Evolutionary conservation across 53 echinoderm and acorn worm species (phyloP), one percentile per base, ranked within the genome.

Genomic region (Echinarachnius parma): DNA sequence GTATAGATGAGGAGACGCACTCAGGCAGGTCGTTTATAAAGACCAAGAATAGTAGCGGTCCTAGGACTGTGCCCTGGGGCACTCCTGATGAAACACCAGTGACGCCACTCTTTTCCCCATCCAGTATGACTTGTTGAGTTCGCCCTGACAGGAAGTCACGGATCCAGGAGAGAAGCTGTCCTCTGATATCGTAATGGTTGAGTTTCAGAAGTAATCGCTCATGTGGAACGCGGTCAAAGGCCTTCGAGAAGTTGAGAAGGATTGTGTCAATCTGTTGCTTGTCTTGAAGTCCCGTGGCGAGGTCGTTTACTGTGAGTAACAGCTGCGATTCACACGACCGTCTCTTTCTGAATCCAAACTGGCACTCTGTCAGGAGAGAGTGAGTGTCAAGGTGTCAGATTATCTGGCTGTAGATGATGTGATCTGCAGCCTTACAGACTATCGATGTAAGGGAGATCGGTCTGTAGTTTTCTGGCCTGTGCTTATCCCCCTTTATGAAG

Each of bases 361-460:
- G 59, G 26, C 75, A 30, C 15, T 59, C 39, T 34, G 59, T 39
- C n/a, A 75, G 58, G 25, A 75, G 75, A 45, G n/a, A 58, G 39
- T 39, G 16, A 22, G 45, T 21, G 14, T 57, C 75, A 21, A 75
- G 75, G n/a, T 56, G 75, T 18, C 31, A 46, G 22, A 75, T 75
- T 15, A 76, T 47, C 48, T 76, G 60, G 76, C 77, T 77, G 37
- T 77, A 62, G n/a, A 77, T 62, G 62, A 61, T 77, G 24, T 77
- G 62, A 23, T 77, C 61, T 2, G 21, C 52, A 46, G 35, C 28
- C 50, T 61, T 77, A 25, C 60, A 61, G 48, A 62, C 25, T 15
- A 62, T 34, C 13, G 77, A 77, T 2, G 77, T 77, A 28, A 61
- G 77, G 24, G 77, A 62, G n/a, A 77, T 77, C 7, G 62, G 77